These are phyloP conservation scores for Portunus trituberculatus DNA, from an alignment of 1,140 invertebrate species.

Conservation along the genomic window DNA sequence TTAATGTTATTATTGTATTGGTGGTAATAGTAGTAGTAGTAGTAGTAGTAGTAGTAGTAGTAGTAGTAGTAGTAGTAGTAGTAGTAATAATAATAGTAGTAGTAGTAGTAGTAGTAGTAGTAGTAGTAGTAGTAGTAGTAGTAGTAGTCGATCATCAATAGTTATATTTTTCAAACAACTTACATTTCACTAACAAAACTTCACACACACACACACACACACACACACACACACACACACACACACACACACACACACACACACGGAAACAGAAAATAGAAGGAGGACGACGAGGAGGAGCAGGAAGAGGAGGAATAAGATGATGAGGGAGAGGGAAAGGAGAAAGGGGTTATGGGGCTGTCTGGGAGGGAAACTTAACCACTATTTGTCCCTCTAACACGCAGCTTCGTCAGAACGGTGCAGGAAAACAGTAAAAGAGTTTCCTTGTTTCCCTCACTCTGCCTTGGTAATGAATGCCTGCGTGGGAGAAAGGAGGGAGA, in stretches of 20 bases:
- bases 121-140: slow-evolving; percentile 29
- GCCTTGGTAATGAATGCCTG: neutral
- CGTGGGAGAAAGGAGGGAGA: neutral
- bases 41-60: slow-evolving; percentile 31
- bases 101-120: neutral
- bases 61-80: slow-evolving; percentile 27
- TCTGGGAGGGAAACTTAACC: neutral
- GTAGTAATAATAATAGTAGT: slow-evolving; percentile 12
- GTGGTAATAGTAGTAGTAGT: neutral
- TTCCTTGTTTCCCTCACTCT: neutral
- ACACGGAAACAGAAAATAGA: neutral
- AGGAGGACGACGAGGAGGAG: neutral
- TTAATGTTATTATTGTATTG: neutral
- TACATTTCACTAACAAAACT: no score
- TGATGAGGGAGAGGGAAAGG: neutral
- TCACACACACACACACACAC: no score
- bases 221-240: neutral
- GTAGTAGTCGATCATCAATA: slow-evolving; percentile 7
- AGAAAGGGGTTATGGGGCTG: neutral
- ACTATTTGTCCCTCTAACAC: neutral
- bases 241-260: neutral
- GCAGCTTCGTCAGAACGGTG: neutral
- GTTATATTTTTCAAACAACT: neutral
- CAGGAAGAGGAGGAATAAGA: neutral
- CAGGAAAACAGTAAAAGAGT: neutral